Evolutionary conservation across 2,888 invertebrate genomes (phyloP), one percentile per base, ranked within the genome.

Genomic region (Eristalinus sepulchralis): DNA sequence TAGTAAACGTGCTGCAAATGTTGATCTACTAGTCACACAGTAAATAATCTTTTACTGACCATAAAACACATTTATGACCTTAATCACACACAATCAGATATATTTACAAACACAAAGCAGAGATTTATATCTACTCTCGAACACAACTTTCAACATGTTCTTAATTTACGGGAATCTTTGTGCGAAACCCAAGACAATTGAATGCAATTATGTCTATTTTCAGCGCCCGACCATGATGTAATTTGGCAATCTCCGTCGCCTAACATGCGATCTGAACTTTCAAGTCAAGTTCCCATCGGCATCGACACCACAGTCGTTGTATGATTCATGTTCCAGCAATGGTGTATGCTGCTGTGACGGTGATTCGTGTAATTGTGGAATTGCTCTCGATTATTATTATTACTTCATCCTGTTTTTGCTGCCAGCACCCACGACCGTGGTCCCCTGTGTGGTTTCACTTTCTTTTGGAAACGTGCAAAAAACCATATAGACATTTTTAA

Each of bases 291-390:
- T 17, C 2, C 27, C 5, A 3, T 5, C 17, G 17, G 17, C 4
- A 17, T 6, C 47, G 17, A 47, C n/a, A 39, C n/a, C 6, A 47
- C 47, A 8, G 17, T 47, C 6, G 47, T 17, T 47, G 47, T 47
- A 6, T 47, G 47, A 47, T n/a, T 47, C 47, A 47, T 17, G 17
- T 17, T 17, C 17, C 8, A 17, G 17, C 47, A 47, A 6, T 17
- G 47, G 17, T 47, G 17, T 17, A 27, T 27, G 27, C 39, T 39
- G 55, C 55, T n/a, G 20, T 20, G 31, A 47, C 22, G 33, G 13
- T 47, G 20, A 62, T 62, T 53, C 62, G 60, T 71, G 24, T 34
- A 70, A 36, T 70, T 70, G 31, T 60, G 62, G 31, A 72, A 72
- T 62, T 72, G 53, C 53, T 72, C 62, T 72, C 33, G 53, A 72